Evolutionary conservation across 2,888 invertebrate species (phyloP).

Genomic region (Harpalus rufipes): DNA sequence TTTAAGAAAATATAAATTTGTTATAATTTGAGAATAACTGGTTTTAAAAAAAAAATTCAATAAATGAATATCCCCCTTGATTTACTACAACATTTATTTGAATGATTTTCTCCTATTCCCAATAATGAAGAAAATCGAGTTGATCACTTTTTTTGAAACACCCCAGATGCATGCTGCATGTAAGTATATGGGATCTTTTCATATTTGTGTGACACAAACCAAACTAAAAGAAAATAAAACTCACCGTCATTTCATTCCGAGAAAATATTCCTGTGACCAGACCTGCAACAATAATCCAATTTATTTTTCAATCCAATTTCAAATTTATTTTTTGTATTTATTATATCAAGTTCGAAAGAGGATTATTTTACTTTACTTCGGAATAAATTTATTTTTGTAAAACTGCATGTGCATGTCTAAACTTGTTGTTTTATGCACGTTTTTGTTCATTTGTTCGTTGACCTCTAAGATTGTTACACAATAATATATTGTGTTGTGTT

Average conservation of each 20-base stretch:
- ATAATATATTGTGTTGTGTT: slow-evolving; percentile 40
- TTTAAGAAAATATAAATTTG: no score
- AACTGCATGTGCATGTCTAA: neutral
- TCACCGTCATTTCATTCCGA: neutral
- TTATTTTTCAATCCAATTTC: slow-evolving; percentile 1
- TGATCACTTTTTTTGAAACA: no score
- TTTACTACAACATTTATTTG: no score
- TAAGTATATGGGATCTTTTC: no score
- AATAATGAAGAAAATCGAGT: no score
- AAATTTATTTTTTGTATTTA: slow-evolving; percentile 1
- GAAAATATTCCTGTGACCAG: neutral
- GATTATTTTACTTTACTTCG: neutral
- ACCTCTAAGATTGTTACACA: neutral
- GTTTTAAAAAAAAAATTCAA: no score
- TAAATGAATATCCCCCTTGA: no score
- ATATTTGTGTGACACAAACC: neutral
- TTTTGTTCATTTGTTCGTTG: slow-evolving; percentile 20
- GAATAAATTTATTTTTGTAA: neutral
- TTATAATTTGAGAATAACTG: no score
- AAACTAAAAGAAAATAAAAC: neutral
- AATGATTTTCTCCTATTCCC: no score
- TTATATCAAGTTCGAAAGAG: neutral
- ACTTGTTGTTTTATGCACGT: neutral
- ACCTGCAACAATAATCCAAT: neutral
- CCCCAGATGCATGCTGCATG: no score